Evolutionary conservation across 2,888 invertebrate genomes (phyloP).

Genomic region (Microctonus brassicae): DNA sequence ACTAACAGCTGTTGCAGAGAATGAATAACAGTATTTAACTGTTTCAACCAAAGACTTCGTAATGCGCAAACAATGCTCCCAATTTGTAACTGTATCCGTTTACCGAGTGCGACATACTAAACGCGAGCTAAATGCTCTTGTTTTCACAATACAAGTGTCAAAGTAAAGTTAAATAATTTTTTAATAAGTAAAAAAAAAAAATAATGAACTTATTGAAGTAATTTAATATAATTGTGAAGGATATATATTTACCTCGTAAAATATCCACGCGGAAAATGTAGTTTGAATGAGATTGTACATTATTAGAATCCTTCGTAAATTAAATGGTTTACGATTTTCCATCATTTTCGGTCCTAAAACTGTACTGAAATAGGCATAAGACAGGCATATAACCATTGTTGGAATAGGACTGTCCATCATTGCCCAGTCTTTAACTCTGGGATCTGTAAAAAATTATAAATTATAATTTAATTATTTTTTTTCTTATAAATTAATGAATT

Average conservation of each 20-base stretch:
- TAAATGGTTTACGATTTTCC: slow-evolving; percentile 90
- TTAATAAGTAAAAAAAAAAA: background rate
- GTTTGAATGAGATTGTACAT: slow-evolving; percentile 93
- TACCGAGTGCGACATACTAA: slow-evolving; percentile 57
- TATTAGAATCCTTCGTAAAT: slow-evolving; percentile 83
- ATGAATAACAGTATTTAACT: background rate
- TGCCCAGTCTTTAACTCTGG: slow-evolving; percentile 88
- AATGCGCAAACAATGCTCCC: slow-evolving; percentile 20
- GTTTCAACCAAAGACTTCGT: background rate
- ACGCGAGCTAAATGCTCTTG: slow-evolving; percentile 54
- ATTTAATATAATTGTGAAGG: too few relatives aligned
- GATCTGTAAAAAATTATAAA: slow-evolving; percentile 78
- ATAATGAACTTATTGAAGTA: too few relatives aligned
- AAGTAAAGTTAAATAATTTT: background rate
- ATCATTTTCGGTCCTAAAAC: slow-evolving; percentile 87
- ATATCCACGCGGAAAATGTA: slow-evolving; percentile 90
- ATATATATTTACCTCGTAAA: slow-evolving; percentile 92
- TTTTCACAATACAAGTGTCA: slow-evolving; percentile 48
- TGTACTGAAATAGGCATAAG: slow-evolving; percentile 87
- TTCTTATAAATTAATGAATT: background rate
- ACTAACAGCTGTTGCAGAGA: slow-evolving; percentile 24
- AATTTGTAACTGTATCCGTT: slow-evolving; percentile 54
- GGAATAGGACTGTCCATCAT: slow-evolving; percentile 93
- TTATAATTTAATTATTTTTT: background rate
- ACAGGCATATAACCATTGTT: slow-evolving; percentile 84